Evolutionary conservation across 2,113 vertebrate genomes (phyloP), one percentile per base, ranked within the genome.

Genomic region (Bufo gargarizans): DNA sequence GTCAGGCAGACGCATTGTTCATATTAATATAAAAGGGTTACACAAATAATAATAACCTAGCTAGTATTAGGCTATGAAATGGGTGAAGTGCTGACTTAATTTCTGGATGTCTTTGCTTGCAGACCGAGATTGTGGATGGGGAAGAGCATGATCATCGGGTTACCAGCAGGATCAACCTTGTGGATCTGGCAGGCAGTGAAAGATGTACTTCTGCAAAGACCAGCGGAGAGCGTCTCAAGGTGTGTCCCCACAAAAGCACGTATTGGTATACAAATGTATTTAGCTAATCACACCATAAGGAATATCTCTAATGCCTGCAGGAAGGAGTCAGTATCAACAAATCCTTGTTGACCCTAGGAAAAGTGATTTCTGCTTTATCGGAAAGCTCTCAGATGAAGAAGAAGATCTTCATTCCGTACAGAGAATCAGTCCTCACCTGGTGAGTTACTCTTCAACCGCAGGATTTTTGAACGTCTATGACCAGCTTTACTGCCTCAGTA

Each of bases 241-340:
- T 99, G 93, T 82, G 78, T 8, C 17, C 33, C 4, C 65, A 43
- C 67, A 6, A 4, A 65, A 47, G 17, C 33, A 47, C n/a, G 20
- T 22, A 47, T 43, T 47, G 8, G 17, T 49, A 50, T 20, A 50
- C 17, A 22, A 11, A 53, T n/a, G 10, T 83, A 53, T 83, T 10
- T 14, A n/a, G 33, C 8, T 6, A 17, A 17, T 8, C 33, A 20
- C 56, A 10, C 2, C 59, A 17, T 12, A 16, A 55, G n/a, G 12
- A 53, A 7, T 77, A 2, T 16, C 58, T 14, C 20, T 82, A 10
- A 43, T 74, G 6, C 43, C 13, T 22, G 33, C 77, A 99, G 98
- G 98, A 99, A 90, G 98, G 98, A 11, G 96, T 93, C 16, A 99
- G 97, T 92, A 99, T 99, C 91, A 99, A 99, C 92, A 99, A 97